Base-by-base conservation (phyloP, 2,888 invertebrate genomes). In the Hirudinaria manillensis region DNA sequence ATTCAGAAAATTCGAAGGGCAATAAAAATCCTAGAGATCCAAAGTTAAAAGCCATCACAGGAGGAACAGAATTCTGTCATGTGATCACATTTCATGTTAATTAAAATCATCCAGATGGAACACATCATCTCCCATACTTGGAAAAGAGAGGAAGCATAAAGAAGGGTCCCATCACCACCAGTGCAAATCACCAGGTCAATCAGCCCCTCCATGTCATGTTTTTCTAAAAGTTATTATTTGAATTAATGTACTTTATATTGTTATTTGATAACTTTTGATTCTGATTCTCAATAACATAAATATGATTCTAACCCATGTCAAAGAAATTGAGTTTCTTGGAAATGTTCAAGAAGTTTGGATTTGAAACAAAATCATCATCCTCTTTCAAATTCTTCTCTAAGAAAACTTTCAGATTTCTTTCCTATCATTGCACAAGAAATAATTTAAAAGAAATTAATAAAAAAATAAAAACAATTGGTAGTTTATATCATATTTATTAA, bases 11-110 rank as follows among this genome's bases (percentile, higher is more conserved):
- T 84, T 93, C 92, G 86, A 97, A 97, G 19, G 96, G 96, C 66
- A 96, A 96, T 67, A 97, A 89, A 86, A 97, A 97, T 3, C 97
- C 97, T 74, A 97, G 87, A 3, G 96, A 96, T 55, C 97, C 97
- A 83, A 97, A 89, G 86, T 97, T 94, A 87, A 97, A 97, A 76
- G 97, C 95, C 94, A 97, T 95, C 68, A 97, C 93, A 0, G 97
- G 97, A 65, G 97, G 97, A 74, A 96, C 95, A 7, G 94, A 94
- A 89, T 93, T 92, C 90, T 97, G 66, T 10, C 10, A 24, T 65
- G 19, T 16, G n/a, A 29, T 90, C 36, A 84, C 83, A 76, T 19
- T 70, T 32, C 24, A 75, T 51, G 65, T 61, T 65, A 61, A 27
- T 32, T 27, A 61, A 34, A 61, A 56, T 27, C 19, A 32, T 56